These are phyloP conservation scores for Nemapogon koenigi DNA, from an alignment of 2,888 invertebrate genomes.

Conservation along the genomic window DNA sequence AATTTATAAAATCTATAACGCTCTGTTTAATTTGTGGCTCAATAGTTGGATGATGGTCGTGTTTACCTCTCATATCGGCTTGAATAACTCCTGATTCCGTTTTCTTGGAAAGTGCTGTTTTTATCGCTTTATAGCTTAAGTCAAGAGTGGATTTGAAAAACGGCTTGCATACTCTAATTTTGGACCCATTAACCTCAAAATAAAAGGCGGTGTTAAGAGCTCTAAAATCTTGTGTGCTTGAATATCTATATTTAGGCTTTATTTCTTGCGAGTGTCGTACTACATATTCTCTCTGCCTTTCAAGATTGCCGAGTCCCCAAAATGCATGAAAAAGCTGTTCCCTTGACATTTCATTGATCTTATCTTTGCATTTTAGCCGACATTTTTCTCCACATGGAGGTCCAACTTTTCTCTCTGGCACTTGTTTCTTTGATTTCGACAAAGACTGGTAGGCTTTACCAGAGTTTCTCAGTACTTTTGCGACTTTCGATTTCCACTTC, in stretches of 20 bases:
- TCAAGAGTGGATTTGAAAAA: conserved; percentile 14
- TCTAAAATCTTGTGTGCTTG: conserved; percentile 8
- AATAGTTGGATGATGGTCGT: conserved; percentile 12
- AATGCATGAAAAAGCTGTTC: conserved; percentile 12
- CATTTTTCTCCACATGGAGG: conserved; percentile 7
- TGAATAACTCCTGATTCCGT: conserved; percentile 7
- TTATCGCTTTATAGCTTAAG: conserved; percentile 3
- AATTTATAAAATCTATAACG: conserved; percentile 15
- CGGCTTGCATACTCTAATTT: conserved; percentile 10
- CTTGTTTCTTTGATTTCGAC: neutral
- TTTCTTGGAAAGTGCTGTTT: conserved; percentile 7
- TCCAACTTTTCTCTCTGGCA: conserved; percentile 2
- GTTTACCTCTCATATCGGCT: conserved; percentile 14
- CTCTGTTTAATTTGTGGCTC: conserved; percentile 14
- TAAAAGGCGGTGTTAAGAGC: conserved; percentile 8
- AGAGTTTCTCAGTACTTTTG: conserved; percentile 11
- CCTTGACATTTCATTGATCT: conserved; percentile 11
- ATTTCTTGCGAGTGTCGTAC: conserved; percentile 10
- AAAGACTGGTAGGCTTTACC: conserved; percentile 10
- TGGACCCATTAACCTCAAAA: neutral
- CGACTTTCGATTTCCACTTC: conserved; percentile 2
- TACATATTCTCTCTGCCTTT: conserved; percentile 14
- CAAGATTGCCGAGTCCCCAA: conserved; percentile 13
- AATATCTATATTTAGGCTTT: conserved; percentile 9
- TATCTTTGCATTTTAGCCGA: conserved; percentile 8